These are phyloP conservation scores for Heliconius erato DNA, from an alignment of 2,888 invertebrate genomes.

Conservation along the genomic window DNA sequence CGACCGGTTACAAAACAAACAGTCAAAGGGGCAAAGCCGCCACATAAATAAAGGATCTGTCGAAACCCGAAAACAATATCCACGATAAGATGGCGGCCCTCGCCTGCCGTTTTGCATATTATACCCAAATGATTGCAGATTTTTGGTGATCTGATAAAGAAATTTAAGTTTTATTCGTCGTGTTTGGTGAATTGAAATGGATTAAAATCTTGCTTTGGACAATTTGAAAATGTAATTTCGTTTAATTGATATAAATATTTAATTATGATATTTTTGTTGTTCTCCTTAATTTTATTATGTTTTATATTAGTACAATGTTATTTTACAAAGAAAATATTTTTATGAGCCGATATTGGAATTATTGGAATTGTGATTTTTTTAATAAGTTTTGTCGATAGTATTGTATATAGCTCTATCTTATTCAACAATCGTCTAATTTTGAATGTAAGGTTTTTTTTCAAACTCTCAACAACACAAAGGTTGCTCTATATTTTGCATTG, in stretches of 20 bases:
- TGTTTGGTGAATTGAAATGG: constrained; percentile 7
- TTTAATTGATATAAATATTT: constrained; percentile 7
- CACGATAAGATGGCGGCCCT: constrained; percentile 70
- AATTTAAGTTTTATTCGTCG: constrained; percentile 12
- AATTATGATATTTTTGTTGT: not conserved
- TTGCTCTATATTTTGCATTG: not conserved
- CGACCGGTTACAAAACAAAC: constrained; percentile 62
- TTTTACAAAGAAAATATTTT: not conserved
- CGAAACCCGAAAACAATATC: constrained; percentile 81
- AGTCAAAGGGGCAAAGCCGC: constrained; percentile 59
- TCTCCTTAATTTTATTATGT: not conserved
- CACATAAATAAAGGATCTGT: constrained; percentile 83
- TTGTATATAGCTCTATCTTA: not conserved
- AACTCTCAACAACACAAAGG: not conserved
- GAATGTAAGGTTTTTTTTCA: too few species aligned
- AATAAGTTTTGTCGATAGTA: not conserved
- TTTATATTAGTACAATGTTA: too few species aligned
- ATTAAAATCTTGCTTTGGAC: constrained; percentile 7
- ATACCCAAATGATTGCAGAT: constrained; percentile 38
- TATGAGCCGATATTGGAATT: too few species aligned
- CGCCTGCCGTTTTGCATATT: constrained; percentile 69
- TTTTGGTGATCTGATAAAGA: constrained; percentile 31
- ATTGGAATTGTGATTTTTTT: not conserved
- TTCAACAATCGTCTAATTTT: not conserved
- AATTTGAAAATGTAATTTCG: constrained; percentile 7